These are phyloP conservation scores for Macrophya alboannulata DNA, from an alignment of 2,888 invertebrate genomes.

Conservation along the genomic window DNA sequence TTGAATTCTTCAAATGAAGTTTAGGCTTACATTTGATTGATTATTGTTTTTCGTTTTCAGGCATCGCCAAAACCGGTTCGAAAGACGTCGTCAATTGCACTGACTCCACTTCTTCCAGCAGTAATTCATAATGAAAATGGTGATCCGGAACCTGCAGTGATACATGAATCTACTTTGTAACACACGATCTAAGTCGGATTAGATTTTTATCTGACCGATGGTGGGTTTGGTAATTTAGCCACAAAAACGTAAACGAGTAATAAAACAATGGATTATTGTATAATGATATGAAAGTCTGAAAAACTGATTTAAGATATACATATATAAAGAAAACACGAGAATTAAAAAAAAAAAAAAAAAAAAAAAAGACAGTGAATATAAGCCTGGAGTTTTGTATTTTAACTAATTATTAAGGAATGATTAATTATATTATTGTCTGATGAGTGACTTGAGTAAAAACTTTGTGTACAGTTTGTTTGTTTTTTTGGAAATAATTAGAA, in stretches of 20 bases:
- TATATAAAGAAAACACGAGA: neutral
- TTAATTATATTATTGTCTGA: slow-evolving; percentile 25
- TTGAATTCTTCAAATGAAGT: neutral
- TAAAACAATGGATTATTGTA: neutral
- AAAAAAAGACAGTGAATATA: slow-evolving; percentile 50
- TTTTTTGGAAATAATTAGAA: slow-evolving; percentile 15
- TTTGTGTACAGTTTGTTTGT: slow-evolving; percentile 25
- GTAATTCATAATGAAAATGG: slow-evolving; percentile 71
- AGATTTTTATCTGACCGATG: slow-evolving; percentile 61
- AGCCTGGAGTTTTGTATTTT: slow-evolving; percentile 52
- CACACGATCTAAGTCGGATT: slow-evolving; percentile 74
- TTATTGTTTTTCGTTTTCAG: slow-evolving; percentile 63
- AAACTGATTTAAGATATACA: slow-evolving; percentile 31
- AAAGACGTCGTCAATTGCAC: slow-evolving; percentile 76
- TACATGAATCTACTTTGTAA: slow-evolving; percentile 79
- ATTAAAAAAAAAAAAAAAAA: too few species aligned
- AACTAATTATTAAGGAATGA: slow-evolving; percentile 12
- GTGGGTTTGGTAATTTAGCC: neutral
- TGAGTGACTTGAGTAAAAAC: slow-evolving; percentile 1
- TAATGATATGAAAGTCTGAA: slow-evolving; percentile 47
- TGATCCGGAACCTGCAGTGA: slow-evolving; percentile 74
- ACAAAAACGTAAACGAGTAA: neutral
- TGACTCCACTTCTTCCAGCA: slow-evolving; percentile 72
- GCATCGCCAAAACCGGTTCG: slow-evolving; percentile 76
- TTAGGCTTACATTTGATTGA: neutral